Conservation (phyloP, 1,140 invertebrate species). For the Littorina saxatilis region DNA sequence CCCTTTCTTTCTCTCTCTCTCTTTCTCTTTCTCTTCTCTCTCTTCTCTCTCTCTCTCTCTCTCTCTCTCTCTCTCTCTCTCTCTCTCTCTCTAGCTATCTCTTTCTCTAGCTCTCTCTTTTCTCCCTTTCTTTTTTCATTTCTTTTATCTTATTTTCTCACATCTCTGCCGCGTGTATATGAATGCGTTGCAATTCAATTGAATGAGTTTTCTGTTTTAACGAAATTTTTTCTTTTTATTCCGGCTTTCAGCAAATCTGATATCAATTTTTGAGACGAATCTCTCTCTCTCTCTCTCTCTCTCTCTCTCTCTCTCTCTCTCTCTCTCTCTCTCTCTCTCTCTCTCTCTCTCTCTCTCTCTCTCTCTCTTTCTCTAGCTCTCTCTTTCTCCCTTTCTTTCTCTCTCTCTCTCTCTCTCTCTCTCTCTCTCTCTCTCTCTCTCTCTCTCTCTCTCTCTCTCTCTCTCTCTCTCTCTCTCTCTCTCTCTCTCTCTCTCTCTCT, state of each 20-base stretch:
- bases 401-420: not conserved
- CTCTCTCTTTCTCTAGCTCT: no score
- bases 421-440: not conserved
- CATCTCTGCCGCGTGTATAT: not conserved
- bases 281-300: no score
- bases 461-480: not conserved
- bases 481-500: constrained; percentile 15
- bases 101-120: not conserved
- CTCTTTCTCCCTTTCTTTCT: not conserved
- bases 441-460: not conserved
- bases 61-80: constrained; percentile 9
- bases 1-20: constrained; percentile 15
- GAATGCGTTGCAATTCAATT: no score
- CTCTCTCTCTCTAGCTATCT: not conserved
- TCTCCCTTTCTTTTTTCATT: not conserved
- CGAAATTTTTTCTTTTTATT: no score
- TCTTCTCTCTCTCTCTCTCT: constrained; percentile 18
- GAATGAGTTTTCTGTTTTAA: not conserved
- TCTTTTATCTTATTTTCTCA: not conserved
- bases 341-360: not conserved
- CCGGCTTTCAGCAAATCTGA: no score
- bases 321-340: not conserved
- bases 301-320: not conserved
- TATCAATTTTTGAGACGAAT: no score
- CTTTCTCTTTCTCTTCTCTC: not conserved